Percentiles rank a stretch among this genome's conserved stretches.
Conservation (phyloP, 2,113 vertebrate species). For the Ovis canadensis region DNA sequence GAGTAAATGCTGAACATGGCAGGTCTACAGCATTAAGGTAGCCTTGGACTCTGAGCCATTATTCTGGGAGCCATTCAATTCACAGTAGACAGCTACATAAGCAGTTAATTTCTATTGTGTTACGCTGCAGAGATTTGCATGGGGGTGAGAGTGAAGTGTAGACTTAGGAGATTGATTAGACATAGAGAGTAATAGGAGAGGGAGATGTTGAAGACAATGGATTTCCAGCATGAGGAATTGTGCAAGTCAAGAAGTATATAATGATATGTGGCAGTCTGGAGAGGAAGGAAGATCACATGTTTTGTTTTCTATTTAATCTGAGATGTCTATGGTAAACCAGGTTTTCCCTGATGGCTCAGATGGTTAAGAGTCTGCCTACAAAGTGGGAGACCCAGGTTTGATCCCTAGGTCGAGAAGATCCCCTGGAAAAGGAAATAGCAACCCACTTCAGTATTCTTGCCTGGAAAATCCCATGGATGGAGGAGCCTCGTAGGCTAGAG, state of each 20-base stretch:
- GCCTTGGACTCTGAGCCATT: not conserved
- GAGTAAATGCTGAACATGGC: not conserved
- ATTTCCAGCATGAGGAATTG: not conserved
- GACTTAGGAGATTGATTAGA: not conserved
- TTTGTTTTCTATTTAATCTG: not conserved
- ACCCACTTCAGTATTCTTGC: no score
- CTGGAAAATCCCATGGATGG: no score
- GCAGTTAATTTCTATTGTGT: not conserved
- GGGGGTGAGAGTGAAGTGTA: not conserved
- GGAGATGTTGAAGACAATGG: not conserved
- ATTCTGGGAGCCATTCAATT: not conserved
- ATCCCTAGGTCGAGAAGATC: no score
- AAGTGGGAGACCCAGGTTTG: no score
- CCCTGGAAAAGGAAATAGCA: no score
- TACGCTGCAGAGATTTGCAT: not conserved
- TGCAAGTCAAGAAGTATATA: not conserved
- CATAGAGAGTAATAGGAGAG: not conserved
- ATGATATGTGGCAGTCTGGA: not conserved
- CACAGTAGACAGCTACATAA: not conserved
- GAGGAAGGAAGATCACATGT: not conserved
- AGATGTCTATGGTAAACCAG: not conserved
- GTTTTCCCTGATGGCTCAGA: no score
- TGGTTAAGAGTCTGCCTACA: no score
- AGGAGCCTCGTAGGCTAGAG: no score
- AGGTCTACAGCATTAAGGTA: not conserved